Percentiles rank a stretch among this genome's conserved stretches.
These are phyloP conservation scores for Aix galericulata DNA, from an alignment of 2,113 vertebrate genomes.

Conservation along the genomic window DNA sequence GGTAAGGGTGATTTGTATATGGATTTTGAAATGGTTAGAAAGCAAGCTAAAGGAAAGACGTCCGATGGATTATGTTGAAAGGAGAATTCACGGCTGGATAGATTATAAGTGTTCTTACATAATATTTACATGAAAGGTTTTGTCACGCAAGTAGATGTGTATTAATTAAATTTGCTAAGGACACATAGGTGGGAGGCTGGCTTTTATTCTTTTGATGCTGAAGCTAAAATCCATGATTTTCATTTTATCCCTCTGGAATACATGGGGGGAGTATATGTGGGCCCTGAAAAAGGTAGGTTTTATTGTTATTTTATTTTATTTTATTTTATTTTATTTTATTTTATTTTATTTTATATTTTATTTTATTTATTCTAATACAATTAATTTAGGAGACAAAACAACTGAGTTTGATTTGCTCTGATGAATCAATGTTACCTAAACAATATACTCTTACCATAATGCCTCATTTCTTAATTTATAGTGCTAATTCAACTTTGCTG, in stretches of 20 bases:
- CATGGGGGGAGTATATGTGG: neutral
- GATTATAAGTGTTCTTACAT: neutral
- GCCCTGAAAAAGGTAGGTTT: neutral
- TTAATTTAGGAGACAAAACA: neutral
- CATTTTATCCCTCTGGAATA: neutral
- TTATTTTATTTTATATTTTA: neutral
- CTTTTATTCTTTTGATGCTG: conserved; percentile 11
- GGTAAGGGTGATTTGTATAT: neutral
- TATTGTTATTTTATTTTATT: fast-evolving
- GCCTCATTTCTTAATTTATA: conserved; percentile 2
- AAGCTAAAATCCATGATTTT: neutral
- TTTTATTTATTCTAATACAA: neutral
- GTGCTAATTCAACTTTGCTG: conserved; percentile 10
- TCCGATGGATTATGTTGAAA: neutral
- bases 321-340: no score
- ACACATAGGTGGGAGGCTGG: neutral
- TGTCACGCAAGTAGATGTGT: neutral
- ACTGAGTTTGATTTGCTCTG: neutral
- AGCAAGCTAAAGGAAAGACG: neutral
- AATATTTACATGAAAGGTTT: neutral
- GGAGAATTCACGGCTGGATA: neutral
- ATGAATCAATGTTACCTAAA: neutral
- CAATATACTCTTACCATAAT: neutral
- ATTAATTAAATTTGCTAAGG: conserved; percentile 3
- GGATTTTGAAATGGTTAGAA: neutral